Percentiles rank a stretch among this genome's conserved stretches.
These are phyloP conservation scores for Empis livida DNA, from an alignment of 2,888 invertebrate species.

Conservation along the genomic window DNA sequence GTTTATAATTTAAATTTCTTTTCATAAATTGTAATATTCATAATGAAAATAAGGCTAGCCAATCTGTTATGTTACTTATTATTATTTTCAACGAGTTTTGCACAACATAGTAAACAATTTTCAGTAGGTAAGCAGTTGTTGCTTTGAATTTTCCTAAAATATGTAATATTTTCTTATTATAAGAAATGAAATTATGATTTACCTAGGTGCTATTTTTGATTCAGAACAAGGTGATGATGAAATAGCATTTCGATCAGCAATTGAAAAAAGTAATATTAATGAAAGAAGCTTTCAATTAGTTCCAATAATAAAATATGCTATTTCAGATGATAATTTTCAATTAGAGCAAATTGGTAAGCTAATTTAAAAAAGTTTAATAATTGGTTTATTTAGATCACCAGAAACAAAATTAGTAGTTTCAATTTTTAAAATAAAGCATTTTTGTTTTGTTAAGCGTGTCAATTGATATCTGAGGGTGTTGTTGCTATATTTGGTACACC, in stretches of 20 bases:
- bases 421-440: not conserved
- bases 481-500: constrained; percentile 51
- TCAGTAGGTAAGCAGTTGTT: too few species aligned
- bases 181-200: not conserved
- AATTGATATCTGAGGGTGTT: constrained; percentile 6
- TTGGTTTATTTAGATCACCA: too few species aligned
- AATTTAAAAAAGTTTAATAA: too few species aligned
- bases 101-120: too few species aligned
- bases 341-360: constrained; percentile 29
- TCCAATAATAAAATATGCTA: constrained; percentile 26
- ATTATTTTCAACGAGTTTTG: too few species aligned
- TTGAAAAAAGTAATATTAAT: constrained; percentile 37
- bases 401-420: not conserved
- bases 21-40: too few species aligned
- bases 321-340: constrained; percentile 29
- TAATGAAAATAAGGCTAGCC: too few species aligned
- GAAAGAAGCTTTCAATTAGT: constrained; percentile 28
- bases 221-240: constrained; percentile 41
- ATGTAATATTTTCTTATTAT: too few species aligned
- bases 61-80: too few species aligned
- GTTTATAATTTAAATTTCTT: too few species aligned
- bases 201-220: constrained; percentile 39
- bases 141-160: too few species aligned
- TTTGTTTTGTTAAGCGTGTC: constrained; percentile 13
- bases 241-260: constrained; percentile 45